Base-by-base conservation (phyloP, 2,113 vertebrate species). In the Gavia stellata region DNA sequence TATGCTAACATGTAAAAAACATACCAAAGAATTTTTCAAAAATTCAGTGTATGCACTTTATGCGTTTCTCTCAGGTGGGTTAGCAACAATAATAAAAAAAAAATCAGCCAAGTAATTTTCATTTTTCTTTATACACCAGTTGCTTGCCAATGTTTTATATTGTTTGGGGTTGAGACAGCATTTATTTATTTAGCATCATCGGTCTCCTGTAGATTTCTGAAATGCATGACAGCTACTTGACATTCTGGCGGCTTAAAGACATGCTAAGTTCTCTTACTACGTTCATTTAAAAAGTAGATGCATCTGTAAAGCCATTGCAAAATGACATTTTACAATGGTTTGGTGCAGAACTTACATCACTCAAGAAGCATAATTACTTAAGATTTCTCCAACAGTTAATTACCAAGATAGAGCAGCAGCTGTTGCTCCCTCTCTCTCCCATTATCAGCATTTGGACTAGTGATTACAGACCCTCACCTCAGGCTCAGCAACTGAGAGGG, bases 381-480 rank as follows among this genome's bases (percentile, higher is more conserved):
- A 4, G 7, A 28, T 8, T 31, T 61, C 65, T 45, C 31, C 25
- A 61, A 1, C 9, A 49, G n/a, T 7, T 49, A 67, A 63, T 36
- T 12, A 21, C 14, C 3, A 38, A 45, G 25, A 8, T 0, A 16
- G 3, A 85, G 49, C 28, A 55, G 78, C 42, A 19, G 70, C 59
- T 59, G 25, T 1, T 19, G 53, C 36, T 9, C 25, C 7, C 23
- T 34, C 17, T 23, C 21, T 5, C 16, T 28, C 45, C 87, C 44
- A 13, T 14, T 7, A 10, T 7, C 67, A 45, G 40, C 34, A 29
- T 3, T 11, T 3, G 50, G 5, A 18, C 9, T 34, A 53, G 23
- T 0, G 42, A 38, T 3, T 4, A 18, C 8, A 47, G 0, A 26
- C 23, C 14, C 52, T 38, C 36, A 7, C 16, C 21, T 6, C n/a